A percentile compares a stretch with the other conserved stretches of the same genome.
These are phyloP conservation scores for Bergia puertoricense DNA, from an alignment of 92 coral and sea anemone species.

Conservation along the genomic window DNA sequence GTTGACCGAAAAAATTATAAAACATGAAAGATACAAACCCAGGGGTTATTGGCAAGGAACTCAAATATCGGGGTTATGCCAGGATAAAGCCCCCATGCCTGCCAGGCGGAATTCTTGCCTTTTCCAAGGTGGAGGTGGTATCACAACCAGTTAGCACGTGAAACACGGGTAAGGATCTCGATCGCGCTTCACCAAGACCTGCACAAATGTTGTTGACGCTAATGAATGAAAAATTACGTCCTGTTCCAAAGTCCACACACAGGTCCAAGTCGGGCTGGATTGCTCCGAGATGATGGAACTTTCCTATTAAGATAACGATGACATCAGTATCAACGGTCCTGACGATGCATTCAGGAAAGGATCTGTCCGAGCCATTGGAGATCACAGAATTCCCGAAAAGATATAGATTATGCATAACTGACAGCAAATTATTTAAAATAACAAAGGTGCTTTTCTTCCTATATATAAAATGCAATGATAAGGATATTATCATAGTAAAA, in stretches of 20 bases:
- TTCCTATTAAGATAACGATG: constrained; percentile 46
- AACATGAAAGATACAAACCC: too few relatives aligned
- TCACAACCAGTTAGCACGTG: constrained; percentile 42
- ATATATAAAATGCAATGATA: neutral
- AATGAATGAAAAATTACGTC: constrained; percentile 46
- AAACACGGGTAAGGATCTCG: constrained; percentile 16
- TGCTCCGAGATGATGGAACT: constrained; percentile 35
- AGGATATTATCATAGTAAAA: too few relatives aligned
- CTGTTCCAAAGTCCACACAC: constrained; percentile 60
- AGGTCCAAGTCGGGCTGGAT: constrained; percentile 44
- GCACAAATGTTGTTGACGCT: constrained; percentile 49
- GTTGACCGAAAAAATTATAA: too few relatives aligned
- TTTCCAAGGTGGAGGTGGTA: constrained; percentile 37
- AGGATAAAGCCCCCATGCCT: too few relatives aligned
- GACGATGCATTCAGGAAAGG: neutral
- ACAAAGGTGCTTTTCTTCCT: neutral
- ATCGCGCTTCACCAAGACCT: constrained; percentile 49
- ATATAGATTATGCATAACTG: neutral
- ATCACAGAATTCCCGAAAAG: constrained; percentile 5
- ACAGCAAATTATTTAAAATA: neutral
- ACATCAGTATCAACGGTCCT: constrained; percentile 48
- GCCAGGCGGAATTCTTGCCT: constrained; percentile 1
- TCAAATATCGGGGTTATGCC: too few relatives aligned
- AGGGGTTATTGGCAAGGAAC: too few relatives aligned
- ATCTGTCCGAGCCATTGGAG: constrained; percentile 33